Percentiles rank a stretch among this genome's conserved stretches.
Evolutionary conservation across 2,888 invertebrate species (phyloP).

Genomic region (Amorpha juglandis): DNA sequence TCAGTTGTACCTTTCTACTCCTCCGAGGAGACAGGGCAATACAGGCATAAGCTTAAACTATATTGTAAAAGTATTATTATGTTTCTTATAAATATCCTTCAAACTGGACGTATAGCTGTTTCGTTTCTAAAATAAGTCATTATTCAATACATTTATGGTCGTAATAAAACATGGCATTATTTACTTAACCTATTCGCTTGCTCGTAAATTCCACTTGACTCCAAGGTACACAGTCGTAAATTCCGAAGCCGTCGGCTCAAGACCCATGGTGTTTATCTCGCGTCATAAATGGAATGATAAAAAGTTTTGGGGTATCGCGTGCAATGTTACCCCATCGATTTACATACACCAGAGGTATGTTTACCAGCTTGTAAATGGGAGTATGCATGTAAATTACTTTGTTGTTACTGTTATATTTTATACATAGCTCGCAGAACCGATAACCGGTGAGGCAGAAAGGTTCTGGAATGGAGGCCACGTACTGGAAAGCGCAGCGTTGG

Average conservation of each 20-base stretch:
- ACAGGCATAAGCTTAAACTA: too few relatives aligned
- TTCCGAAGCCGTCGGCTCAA: neutral
- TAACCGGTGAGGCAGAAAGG: too few relatives aligned
- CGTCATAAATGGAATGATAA: conserved; percentile 20
- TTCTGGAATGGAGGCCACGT: too few relatives aligned
- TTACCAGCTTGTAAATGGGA: conserved; percentile 7
- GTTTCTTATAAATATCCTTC: too few relatives aligned
- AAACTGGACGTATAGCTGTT: too few relatives aligned
- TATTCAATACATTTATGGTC: conserved; percentile 8
- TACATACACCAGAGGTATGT: neutral
- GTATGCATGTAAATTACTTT: neutral
- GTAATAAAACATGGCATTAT: conserved; percentile 20
- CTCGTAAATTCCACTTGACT: conserved; percentile 19
- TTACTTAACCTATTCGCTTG: conserved; percentile 20
- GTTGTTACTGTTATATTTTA: neutral
- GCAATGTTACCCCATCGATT: conserved; percentile 12
- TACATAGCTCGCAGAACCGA: too few relatives aligned
- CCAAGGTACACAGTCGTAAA: conserved; percentile 19
- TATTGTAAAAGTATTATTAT: too few relatives aligned
- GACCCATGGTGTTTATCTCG: conserved; percentile 22
- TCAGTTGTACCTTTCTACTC: too few relatives aligned
- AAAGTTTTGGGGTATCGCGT: conserved; percentile 24
- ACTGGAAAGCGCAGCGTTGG: too few relatives aligned
- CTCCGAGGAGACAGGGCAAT: too few relatives aligned
- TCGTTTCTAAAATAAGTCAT: conserved; percentile 6